Percentiles rank a stretch among this genome's conserved stretches.
Evolutionary conservation across 2,888 invertebrate genomes (phyloP).

Genomic region (Euspilapteryx auroguttella): DNA sequence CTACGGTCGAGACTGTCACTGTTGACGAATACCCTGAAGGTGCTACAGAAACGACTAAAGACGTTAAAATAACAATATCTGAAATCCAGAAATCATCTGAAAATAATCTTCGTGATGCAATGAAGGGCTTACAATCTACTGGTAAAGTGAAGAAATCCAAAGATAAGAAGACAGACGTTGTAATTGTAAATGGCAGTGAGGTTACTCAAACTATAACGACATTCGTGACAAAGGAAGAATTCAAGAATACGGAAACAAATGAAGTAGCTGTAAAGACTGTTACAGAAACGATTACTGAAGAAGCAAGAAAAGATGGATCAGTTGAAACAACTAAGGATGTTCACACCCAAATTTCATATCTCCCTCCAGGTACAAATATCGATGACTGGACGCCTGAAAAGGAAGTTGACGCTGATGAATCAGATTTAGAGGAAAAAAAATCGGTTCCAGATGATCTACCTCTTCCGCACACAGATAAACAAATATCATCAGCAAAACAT

Average conservation of each 20-base stretch:
- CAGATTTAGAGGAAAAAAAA: slow-evolving; percentile 35
- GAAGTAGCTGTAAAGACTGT: slow-evolving; percentile 48
- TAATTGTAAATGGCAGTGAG: slow-evolving; percentile 42
- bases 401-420: too few species aligned
- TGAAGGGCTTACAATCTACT: slow-evolving; percentile 35
- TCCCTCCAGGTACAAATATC: slow-evolving; percentile 40
- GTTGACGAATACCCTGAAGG: slow-evolving; percentile 54
- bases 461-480: slow-evolving; percentile 16
- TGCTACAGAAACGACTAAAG: slow-evolving; percentile 57
- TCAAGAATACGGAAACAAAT: slow-evolving; percentile 28
- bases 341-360: slow-evolving; percentile 47
- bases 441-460: slow-evolving; percentile 11
- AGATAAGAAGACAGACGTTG: slow-evolving; percentile 51
- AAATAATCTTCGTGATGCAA: slow-evolving; percentile 42
- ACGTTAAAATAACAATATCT: slow-evolving; percentile 52
- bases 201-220: slow-evolving; percentile 43
- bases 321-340: slow-evolving; percentile 50
- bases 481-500: slow-evolving; percentile 18
- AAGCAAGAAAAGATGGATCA: slow-evolving; percentile 34
- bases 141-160: slow-evolving; percentile 43
- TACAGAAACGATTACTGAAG: slow-evolving; percentile 48
- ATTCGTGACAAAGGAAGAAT: slow-evolving; percentile 46
- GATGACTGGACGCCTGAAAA: slow-evolving; percentile 52
- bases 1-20: slow-evolving; percentile 55
- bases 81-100: slow-evolving; percentile 50